Evolutionary conservation across 1,140 invertebrate species (phyloP).

Genomic region (Probaryconus sp.): DNA sequence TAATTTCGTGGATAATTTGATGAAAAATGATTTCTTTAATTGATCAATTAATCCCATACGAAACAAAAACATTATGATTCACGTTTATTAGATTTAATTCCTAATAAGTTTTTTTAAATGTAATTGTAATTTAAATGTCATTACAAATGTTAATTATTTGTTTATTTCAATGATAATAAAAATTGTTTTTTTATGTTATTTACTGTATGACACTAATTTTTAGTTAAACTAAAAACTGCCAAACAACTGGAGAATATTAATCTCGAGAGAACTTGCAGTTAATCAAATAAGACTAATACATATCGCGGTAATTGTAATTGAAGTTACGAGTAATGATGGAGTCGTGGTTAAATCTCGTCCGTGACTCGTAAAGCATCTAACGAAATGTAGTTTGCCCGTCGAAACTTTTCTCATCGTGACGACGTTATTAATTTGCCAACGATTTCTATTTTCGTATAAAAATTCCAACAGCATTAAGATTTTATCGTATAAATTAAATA

Average conservation of each 20-base stretch:
- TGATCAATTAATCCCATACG: no score
- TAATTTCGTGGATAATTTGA: no score
- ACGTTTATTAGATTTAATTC: no score
- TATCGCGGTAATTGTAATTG: slow-evolving; percentile 24
- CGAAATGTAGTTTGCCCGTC: slow-evolving; percentile 24
- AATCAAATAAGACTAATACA: not conserved
- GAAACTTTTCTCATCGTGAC: slow-evolving; percentile 33
- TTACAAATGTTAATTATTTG: no score
- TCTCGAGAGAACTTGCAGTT: slow-evolving; percentile 12
- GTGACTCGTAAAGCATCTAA: slow-evolving; percentile 20
- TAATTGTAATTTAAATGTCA: no score
- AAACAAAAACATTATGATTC: no score
- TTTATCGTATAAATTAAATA: slow-evolving; percentile 28
- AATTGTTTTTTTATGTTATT: no score
- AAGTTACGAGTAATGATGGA: slow-evolving; percentile 17
- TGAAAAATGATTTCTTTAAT: no score
- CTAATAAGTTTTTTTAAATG: no score
- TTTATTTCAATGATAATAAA: no score
- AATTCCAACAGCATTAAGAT: no score
- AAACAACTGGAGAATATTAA: slow-evolving; percentile 3
- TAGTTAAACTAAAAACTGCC: not conserved
- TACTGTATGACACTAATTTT: not conserved
- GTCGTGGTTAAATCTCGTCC: slow-evolving; percentile 36
- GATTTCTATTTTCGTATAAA: no score
- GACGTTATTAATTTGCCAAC: slow-evolving; percentile 22